Evolutionary conservation across 2,113 vertebrate genomes (phyloP).

Genomic region (Lycaon pictus): DNA sequence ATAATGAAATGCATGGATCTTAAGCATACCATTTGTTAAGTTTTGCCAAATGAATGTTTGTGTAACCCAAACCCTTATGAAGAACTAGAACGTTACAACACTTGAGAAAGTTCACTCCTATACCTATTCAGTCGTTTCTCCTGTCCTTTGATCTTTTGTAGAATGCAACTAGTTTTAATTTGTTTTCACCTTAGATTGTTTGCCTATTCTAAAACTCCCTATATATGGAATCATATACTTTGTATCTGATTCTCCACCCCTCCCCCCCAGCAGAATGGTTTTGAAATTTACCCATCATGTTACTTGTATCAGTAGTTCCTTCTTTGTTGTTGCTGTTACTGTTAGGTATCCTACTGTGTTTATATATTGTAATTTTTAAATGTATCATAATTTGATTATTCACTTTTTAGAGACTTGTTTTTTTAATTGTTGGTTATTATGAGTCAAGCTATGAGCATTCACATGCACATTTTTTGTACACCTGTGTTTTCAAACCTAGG

Average conservation of each 20-base stretch:
- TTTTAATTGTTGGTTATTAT: neutral
- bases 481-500: constrained; percentile 12
- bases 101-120: neutral
- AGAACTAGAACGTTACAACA: neutral
- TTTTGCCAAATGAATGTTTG: neutral
- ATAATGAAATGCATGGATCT: neutral
- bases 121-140: neutral
- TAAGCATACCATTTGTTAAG: neutral
- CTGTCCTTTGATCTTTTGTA: neutral
- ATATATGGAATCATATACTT: neutral
- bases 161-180: neutral
- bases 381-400: neutral
- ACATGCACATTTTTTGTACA: constrained; percentile 8
- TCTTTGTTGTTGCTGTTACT: neutral
- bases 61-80: neutral
- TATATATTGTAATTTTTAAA: neutral
- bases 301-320: neutral
- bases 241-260: neutral
- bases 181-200: neutral
- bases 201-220: neutral
- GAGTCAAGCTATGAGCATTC: neutral
- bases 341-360: constrained; percentile 12
- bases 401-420: neutral
- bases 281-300: neutral
- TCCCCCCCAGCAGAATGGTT: neutral